Evolutionary conservation across 2,113 vertebrate species (phyloP).

Genomic region (Galemys pyrenaicus): DNA sequence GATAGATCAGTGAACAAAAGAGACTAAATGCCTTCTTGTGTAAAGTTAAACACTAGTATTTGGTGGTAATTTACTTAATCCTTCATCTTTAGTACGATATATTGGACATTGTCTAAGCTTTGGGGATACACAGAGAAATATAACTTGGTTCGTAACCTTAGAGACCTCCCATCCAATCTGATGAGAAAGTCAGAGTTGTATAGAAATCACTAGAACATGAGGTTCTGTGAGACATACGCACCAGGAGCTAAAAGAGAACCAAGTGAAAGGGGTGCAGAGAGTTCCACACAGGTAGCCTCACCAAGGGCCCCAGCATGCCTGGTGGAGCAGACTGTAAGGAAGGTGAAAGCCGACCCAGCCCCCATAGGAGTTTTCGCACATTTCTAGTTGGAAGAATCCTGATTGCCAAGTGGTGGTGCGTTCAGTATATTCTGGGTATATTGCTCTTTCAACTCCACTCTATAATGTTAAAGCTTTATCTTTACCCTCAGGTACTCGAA

Average conservation of each 20-base stretch:
- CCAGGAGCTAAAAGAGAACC: background rate
- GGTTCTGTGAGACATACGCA: background rate
- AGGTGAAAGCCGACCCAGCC: background rate
- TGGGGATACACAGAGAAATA: background rate
- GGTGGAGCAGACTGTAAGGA: background rate
- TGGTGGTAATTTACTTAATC: background rate
- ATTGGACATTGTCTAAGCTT: background rate
- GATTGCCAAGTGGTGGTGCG: background rate
- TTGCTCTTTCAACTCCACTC: conserved; percentile 2
- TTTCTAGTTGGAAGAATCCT: background rate
- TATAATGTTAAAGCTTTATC: conserved; percentile 2
- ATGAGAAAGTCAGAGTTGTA: background rate
- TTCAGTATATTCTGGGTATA: background rate
- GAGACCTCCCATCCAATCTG: background rate
- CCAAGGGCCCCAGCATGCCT: background rate
- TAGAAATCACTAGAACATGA: background rate
- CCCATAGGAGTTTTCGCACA: background rate
- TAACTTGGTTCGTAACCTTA: background rate
- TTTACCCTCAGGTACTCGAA: background rate
- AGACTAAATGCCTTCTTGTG: background rate
- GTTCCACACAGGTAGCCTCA: background rate
- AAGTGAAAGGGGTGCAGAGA: background rate
- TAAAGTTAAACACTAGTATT: background rate
- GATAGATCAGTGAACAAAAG: background rate
- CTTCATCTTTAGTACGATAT: background rate